Evolutionary conservation across 1,140 invertebrate genomes (phyloP), one percentile per base, ranked within the genome.

Genomic region (Drosophila bocki): DNA sequence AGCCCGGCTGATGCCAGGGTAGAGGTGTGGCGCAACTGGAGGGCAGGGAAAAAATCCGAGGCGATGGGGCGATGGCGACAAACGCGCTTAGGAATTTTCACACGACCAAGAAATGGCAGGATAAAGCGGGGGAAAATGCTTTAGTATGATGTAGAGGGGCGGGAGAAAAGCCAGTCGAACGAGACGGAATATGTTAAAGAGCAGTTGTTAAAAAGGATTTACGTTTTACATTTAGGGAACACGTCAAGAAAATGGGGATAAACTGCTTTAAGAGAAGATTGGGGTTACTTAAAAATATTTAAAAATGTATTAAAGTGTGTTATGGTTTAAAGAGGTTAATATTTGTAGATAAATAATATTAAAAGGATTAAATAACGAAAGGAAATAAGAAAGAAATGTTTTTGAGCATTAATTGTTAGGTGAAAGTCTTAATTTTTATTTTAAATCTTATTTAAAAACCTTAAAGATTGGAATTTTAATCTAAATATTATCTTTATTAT

Each of bases 121-220:
- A 7, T 17, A 39, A 22, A 48, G 7, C 13, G 7, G 9, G 42
- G 22, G 3, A 37, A 37, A 7, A 26, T 22, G 22, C 3, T 17
- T 22, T 11, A 17, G 29, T 9, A 32, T 51, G 29, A 51, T 51
- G 29, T 12, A 50, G 15, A 29, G 15, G 15, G 19, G 6, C 6
- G 15, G 8, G 15, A 15, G 13, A 17, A 26, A 53, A 77, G 39
- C 48, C 37, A 42, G 37, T 54, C 33, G 53, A 37, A 45, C 26
- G 57, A 50, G 62, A 35, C 17, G 45, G 51, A 75, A 84, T 88
- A 90, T 90, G 85, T 90, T 90, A 90, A 90, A 90, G 81, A 90
- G 84, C 84, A 88, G 85, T 90, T 90, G 85, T 90, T 90, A 90
- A 85, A 90, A 90, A 80, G 85, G 85, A 90, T 90, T 90, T 90